Percentiles rank a stretch among this genome's conserved stretches.
Conservation (phyloP, 2,113 vertebrate species). For the Scopus umbretta region DNA sequence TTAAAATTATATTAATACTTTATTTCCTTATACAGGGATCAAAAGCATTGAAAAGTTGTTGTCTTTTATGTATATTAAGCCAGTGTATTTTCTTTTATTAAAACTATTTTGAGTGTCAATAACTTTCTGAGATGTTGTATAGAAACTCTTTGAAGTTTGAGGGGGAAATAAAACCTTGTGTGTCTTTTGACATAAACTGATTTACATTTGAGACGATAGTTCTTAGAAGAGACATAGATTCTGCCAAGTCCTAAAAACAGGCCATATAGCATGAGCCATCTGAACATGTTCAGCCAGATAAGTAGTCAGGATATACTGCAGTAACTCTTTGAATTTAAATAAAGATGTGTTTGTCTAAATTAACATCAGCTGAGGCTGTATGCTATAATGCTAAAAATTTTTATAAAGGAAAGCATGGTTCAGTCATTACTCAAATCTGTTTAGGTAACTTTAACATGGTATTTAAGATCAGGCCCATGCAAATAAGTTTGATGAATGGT, state of each 20-base stretch:
- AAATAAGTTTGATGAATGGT: not conserved
- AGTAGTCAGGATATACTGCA: not conserved
- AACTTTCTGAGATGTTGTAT: not conserved
- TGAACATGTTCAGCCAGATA: not conserved
- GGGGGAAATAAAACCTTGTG: not conserved
- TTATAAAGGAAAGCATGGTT: not conserved
- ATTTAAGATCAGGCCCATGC: not conserved
- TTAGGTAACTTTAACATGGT: not conserved
- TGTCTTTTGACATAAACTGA: not conserved
- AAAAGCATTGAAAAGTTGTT: not conserved
- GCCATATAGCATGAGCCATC: not conserved
- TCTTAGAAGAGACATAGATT: not conserved
- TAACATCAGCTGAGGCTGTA: not conserved
- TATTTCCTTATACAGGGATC: not conserved
- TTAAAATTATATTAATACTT: not conserved
- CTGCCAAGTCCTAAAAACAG: not conserved
- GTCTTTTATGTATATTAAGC: not conserved
- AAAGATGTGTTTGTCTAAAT: not conserved
- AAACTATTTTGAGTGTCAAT: not conserved
- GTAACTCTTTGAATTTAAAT: not conserved
- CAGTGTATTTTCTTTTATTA: not conserved
- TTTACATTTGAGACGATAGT: not conserved
- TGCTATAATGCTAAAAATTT: not conserved
- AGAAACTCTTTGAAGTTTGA: not conserved
- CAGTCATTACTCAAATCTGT: not conserved